Evolutionary conservation across 2,888 invertebrate genomes (phyloP), one percentile per base, ranked within the genome.

Genomic region (Anarsia innoxiella): DNA sequence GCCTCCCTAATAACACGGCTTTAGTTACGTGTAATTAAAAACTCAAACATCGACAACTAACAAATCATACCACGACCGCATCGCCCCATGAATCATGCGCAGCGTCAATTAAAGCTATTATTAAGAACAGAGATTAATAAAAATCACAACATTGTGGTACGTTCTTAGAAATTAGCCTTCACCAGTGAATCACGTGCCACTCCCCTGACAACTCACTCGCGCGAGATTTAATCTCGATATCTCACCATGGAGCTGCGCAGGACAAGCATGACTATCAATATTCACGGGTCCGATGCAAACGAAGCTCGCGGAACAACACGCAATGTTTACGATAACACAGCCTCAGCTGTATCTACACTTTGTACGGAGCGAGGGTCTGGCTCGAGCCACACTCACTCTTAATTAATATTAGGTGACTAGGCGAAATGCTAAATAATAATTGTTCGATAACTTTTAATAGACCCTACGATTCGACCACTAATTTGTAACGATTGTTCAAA

Each of bases 1-100:
- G 72, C 70, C 77, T 63, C 62, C 61, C 66, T 74, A 75, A 80
- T 74, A 73, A 69, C 67, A 66, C 56, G 59, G 66, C 67, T 79
- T 79, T 79, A 72, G 77, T 75, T 74, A 69, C 69, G 76, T 76
- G 53, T 75, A 82, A 82, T 82, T 83, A 82, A 79, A 80, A 80
- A 74, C 73, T 80, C 73, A 78, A 80, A 73, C 68, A 75, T 74
- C 74, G 79, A 78, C 79, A 71, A 70, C 65, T 65, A 72, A 78
- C 78, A 75, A 79, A 78, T 77, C 67, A 70, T 59, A 53, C 56
- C 49, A 46, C 48, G 58, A 53, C 58, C 60, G 58, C 53, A 49
- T 52, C 59, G 56, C 54, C n/a, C n/a, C 51, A 75, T 79, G 75
- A 80, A 74, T 78, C 76, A 77, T 64, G 48, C 47, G 44, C 51